Evolutionary conservation across 1,140 invertebrate genomes (phyloP), one percentile per base, ranked within the genome.

Genomic region (Oreohelix idahoensis): DNA sequence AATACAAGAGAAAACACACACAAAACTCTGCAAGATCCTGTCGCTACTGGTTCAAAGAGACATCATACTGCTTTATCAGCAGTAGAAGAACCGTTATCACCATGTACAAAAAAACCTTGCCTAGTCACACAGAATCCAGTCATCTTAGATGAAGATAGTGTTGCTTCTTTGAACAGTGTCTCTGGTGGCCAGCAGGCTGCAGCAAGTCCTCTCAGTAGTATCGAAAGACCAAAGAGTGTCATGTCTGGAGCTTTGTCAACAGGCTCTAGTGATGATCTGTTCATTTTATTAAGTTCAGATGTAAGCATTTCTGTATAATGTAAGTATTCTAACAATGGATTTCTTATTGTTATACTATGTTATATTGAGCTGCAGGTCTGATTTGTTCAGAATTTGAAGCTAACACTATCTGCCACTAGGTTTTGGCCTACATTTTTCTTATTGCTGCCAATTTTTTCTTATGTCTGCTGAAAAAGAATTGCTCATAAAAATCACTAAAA

Each of bases 241-340:
- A 80, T 80, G 79, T 80, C 79, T 0, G 32, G 63, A 1, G 66
- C 79, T 36, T 23, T 80, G 29, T 80, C 79, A 8, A 80, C 79
- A 35, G 79, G 63, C 26, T 80, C 79, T n/a, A 80, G 49, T 45
- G 79, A 80, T 49, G 69, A 80, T 51, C 10, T 80, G 17, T 49
- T 80, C 66, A 71, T 80, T 26, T 66, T 80, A 53, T 39, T 80
- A 11, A 80, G 79, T 51, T 80, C 79, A 42, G 79, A 80, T 42
- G 79, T 80, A 71, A 80, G 66, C 66, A 11, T 39, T 74, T n/a
- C 23, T 74, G 2, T 35, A 20, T 35, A 23, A 1, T 35, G 4
- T 35, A 71, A 71, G 32, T 17, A 23, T 71, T 23, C 32, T 39
- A 71, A 45, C 17, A 8, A 20, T 8, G 13, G 5, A 39, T 45